Evolutionary conservation across 2,797 vertebrate genomes (phyloP).

Genomic region (Falco rusticolus): DNA sequence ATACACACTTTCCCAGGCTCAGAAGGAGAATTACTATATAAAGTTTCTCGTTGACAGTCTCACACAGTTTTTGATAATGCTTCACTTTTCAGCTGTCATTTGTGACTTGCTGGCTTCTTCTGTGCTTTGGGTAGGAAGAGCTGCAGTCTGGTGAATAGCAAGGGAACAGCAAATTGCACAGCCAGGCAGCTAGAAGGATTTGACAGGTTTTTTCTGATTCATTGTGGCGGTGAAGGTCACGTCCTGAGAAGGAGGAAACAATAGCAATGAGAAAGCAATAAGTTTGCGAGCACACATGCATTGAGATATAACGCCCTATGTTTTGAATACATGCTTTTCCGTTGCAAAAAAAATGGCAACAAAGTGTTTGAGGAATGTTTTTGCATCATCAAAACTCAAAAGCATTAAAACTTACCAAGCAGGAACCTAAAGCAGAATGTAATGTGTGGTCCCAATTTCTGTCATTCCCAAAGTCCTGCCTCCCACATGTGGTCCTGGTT

Average conservation of each 20-base stretch:
- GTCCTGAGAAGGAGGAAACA: slow-evolving; percentile 51
- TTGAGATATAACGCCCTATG: neutral
- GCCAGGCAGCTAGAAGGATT: slow-evolving; percentile 11
- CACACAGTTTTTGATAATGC: slow-evolving; percentile 27
- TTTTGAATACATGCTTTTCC: neutral
- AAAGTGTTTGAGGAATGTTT: neutral
- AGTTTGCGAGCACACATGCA: neutral
- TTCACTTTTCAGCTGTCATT: slow-evolving; percentile 37
- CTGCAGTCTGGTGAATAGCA: slow-evolving; percentile 5
- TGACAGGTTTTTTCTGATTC: slow-evolving; percentile 35
- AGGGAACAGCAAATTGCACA: slow-evolving; percentile 36
- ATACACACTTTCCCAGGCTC: neutral
- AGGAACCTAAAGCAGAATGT: neutral
- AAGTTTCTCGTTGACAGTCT: slow-evolving; percentile 15
- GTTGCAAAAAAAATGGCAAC: neutral
- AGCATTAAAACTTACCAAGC: neutral
- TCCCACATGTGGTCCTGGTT: neutral
- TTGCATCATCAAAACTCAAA: neutral
- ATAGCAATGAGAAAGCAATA: slow-evolving; percentile 26
- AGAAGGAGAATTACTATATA: neutral
- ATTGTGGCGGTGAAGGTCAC: slow-evolving; percentile 54
- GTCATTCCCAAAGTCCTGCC: neutral
- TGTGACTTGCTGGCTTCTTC: slow-evolving; percentile 6
- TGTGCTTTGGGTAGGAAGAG: slow-evolving; percentile 27
- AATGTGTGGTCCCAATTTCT: neutral